Conservation (phyloP, 2,797 vertebrate species). For the Pseudochirops cupreus region DNA sequence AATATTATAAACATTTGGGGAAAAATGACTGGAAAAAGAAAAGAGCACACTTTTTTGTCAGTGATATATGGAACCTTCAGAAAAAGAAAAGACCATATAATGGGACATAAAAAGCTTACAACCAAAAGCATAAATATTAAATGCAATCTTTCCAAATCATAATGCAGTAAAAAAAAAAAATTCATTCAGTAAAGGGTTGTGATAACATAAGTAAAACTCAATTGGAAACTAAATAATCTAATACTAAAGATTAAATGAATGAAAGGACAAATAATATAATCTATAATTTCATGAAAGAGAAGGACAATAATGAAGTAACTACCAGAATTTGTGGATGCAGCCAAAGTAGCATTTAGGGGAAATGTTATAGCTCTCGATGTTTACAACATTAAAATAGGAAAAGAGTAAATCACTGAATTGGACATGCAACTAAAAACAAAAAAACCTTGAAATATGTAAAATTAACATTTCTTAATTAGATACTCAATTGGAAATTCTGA, state of each 20-base stretch:
- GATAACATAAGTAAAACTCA: not conserved
- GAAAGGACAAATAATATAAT: not conserved
- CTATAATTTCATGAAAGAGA: not conserved
- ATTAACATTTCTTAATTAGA: not conserved
- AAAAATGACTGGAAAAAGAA: not conserved
- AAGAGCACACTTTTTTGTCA: not conserved
- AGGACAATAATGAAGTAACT: not conserved
- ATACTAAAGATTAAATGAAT: no score
- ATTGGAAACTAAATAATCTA: not conserved
- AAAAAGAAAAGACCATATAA: no score
- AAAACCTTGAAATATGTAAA: not conserved
- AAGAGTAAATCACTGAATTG: not conserved
- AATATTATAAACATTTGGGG: not conserved
- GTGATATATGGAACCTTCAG: not conserved
- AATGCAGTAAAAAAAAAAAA: not conserved
- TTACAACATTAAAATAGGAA: not conserved
- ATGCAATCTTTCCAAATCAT: not conserved
- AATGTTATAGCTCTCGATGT: not conserved
- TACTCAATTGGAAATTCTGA: not conserved
- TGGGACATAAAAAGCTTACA: not conserved
- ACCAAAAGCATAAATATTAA: not conserved
- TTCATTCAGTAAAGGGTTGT: not conserved
- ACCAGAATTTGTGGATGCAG: not conserved
- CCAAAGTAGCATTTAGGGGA: not conserved
- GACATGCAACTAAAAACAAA: not conserved